These are phyloP conservation scores for Sebastes aleutianus DNA, from an alignment of 2,797 vertebrate genomes.

Conservation along the genomic window DNA sequence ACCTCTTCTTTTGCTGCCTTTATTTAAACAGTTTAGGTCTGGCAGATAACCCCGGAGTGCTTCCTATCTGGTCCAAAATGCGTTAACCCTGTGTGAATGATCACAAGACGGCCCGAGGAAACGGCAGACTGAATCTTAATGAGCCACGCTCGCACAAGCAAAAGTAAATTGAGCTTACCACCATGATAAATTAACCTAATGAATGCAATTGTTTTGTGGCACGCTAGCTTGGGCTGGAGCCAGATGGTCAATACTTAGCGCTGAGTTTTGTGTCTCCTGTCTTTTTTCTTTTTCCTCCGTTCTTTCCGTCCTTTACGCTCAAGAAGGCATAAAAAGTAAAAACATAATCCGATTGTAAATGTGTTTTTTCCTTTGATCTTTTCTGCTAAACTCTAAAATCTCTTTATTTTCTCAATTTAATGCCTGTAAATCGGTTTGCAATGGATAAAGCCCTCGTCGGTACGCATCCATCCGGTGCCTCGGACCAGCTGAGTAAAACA, in stretches of 20 bases:
- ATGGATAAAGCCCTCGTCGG: slow-evolving; percentile 21
- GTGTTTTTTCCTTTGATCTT: neutral
- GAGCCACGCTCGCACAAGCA: slow-evolving; percentile 78
- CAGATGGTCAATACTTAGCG: slow-evolving; percentile 82
- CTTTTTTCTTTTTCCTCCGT: slow-evolving; percentile 29
- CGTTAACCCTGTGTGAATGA: slow-evolving; percentile 75
- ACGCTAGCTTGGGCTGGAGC: slow-evolving; percentile 80
- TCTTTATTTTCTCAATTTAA: slow-evolving; percentile 1
- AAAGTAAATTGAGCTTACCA: slow-evolving; percentile 86
- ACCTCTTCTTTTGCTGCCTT: slow-evolving; percentile 69
- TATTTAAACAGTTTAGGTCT: slow-evolving; percentile 75
- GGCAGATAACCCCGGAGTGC: slow-evolving; percentile 75
- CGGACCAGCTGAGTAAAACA: slow-evolving; percentile 58
- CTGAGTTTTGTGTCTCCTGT: slow-evolving; percentile 60
- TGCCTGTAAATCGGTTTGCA: slow-evolving; percentile 23
- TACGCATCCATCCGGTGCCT: slow-evolving; percentile 41
- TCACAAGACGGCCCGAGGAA: slow-evolving; percentile 79
- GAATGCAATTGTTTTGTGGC: slow-evolving; percentile 84
- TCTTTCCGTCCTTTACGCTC: neutral
- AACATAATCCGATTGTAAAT: neutral
- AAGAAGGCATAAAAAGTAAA: neutral
- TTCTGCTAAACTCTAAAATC: neutral
- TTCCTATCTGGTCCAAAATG: slow-evolving; percentile 77
- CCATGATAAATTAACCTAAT: slow-evolving; percentile 87
- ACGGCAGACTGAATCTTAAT: slow-evolving; percentile 82